Conservation (phyloP, 2,113 vertebrate genomes). For the Ancistrus triradiatus region DNA sequence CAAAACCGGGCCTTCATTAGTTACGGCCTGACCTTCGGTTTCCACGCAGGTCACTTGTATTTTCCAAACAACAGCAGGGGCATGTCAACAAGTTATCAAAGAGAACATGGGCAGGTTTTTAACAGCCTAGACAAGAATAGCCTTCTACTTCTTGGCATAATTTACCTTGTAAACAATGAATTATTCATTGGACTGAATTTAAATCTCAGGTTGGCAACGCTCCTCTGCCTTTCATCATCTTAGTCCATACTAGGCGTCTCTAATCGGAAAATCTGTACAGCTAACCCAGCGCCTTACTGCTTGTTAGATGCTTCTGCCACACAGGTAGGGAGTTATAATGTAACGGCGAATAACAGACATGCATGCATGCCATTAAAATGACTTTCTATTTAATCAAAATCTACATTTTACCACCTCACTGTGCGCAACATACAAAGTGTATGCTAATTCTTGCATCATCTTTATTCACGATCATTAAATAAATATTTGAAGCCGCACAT, state of each 20-base stretch:
- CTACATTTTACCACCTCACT: neutral
- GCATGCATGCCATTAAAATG: neutral
- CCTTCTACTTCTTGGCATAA: constrained; percentile 51
- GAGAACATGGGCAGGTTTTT: constrained; percentile 47
- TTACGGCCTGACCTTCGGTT: constrained; percentile 54
- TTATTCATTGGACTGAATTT: constrained; percentile 58
- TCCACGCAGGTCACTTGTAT: constrained; percentile 56
- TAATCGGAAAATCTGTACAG: constrained; percentile 17
- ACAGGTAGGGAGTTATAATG: too few relatives aligned
- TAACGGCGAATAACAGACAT: neutral
- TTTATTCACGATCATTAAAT: constrained; percentile 46
- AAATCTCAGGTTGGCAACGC: constrained; percentile 36
- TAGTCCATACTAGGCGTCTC: constrained; percentile 30
- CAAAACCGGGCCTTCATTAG: constrained; percentile 61
- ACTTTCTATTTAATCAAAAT: neutral
- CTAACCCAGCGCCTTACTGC: constrained; percentile 13
- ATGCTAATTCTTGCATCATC: constrained; percentile 10
- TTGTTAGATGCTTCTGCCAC: neutral
- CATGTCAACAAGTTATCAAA: constrained; percentile 66
- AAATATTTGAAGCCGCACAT: constrained; percentile 53
- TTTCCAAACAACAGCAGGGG: constrained; percentile 56
- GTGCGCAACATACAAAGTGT: neutral
- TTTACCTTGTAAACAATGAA: constrained; percentile 61
- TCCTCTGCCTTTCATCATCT: constrained; percentile 37
- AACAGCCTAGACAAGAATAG: constrained; percentile 48